These are phyloP conservation scores for Hydractinia symbiolongicarpus DNA, from an alignment of 30 jellyfish, hydroid and myxozoan species.

Conservation along the genomic window DNA sequence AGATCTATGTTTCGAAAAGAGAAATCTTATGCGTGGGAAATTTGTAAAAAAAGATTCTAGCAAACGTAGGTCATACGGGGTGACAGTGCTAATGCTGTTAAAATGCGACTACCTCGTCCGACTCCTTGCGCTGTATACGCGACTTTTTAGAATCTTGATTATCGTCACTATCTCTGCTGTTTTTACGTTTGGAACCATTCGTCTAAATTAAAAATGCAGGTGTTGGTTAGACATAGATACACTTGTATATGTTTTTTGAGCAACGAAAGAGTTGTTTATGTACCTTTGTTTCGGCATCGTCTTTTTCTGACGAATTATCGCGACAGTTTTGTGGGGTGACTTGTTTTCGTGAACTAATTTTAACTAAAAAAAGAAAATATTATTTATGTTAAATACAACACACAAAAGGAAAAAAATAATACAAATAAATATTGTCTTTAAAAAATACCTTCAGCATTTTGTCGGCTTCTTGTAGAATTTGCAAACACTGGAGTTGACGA, in stretches of 20 bases:
- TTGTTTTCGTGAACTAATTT: background rate
- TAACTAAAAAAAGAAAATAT: background rate
- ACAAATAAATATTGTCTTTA: too few species aligned
- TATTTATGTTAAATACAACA: background rate
- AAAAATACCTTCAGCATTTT: conserved; percentile 50
- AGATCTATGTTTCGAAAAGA: too few species aligned
- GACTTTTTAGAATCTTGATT: background rate
- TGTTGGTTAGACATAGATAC: too few species aligned
- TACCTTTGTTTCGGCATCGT: background rate
- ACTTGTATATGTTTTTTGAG: too few species aligned
- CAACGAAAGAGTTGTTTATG: too few species aligned
- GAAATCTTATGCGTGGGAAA: too few species aligned
- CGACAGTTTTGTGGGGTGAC: conserved; percentile 8
- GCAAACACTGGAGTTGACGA: conserved; percentile 90
- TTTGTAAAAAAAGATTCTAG: too few species aligned
- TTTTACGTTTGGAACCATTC: conserved; percentile 11
- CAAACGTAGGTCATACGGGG: too few species aligned
- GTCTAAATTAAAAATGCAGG: too few species aligned
- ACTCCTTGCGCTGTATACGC: background rate
- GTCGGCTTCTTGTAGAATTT: conserved; percentile 58
- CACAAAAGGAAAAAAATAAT: too few species aligned
- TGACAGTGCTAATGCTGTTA: too few species aligned
- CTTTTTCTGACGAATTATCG: background rate
- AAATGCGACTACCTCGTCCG: background rate
- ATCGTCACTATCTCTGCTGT: background rate